phyloP scores from a whole-genome alignment of 2,888 invertebrate genomes.

The Megamerina dolium region DNA sequence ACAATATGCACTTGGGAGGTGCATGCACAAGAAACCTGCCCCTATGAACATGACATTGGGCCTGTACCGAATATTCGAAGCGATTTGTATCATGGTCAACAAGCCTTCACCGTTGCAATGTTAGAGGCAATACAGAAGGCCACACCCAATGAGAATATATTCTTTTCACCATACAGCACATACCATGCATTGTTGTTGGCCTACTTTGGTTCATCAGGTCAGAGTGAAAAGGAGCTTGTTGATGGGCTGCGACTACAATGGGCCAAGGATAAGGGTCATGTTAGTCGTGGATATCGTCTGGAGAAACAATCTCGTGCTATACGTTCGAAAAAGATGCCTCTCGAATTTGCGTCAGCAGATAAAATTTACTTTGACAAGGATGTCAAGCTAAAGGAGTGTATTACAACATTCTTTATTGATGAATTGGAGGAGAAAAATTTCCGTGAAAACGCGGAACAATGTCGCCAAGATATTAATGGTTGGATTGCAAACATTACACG shows the following conservation, averaged over 20 bases:
- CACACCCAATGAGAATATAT: slow-evolving; percentile 67
- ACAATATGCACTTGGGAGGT: too few species aligned
- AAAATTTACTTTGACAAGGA: slow-evolving; percentile 60
- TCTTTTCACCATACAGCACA: slow-evolving; percentile 84
- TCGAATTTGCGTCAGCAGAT: slow-evolving; percentile 73
- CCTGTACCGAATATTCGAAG: slow-evolving; percentile 18
- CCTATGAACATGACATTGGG: slow-evolving; percentile 12
- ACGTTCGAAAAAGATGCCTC: slow-evolving; percentile 55
- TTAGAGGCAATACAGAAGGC: slow-evolving; percentile 62
- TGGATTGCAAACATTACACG: slow-evolving; percentile 74
- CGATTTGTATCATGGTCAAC: slow-evolving; percentile 55
- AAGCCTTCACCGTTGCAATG: slow-evolving; percentile 65
- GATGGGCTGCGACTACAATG: slow-evolving; percentile 37
- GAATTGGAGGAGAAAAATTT: slow-evolving; percentile 64
- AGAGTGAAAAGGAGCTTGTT: slow-evolving; percentile 56
- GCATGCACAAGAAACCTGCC: slow-evolving; percentile 15
- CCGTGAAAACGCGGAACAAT: slow-evolving; percentile 54
- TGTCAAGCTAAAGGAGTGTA: slow-evolving; percentile 55
- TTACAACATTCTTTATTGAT: slow-evolving; percentile 59
- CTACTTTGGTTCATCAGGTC: slow-evolving; percentile 68
- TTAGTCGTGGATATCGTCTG: slow-evolving; percentile 66
- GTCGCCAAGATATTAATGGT: slow-evolving; percentile 62
- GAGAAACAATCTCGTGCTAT: slow-evolving; percentile 58
- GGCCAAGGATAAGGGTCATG: slow-evolving; percentile 57
- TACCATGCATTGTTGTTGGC: slow-evolving; percentile 73